These are phyloP conservation scores for Triops cancriformis DNA, from an alignment of 1,140 invertebrate genomes.

Conservation along the genomic window DNA sequence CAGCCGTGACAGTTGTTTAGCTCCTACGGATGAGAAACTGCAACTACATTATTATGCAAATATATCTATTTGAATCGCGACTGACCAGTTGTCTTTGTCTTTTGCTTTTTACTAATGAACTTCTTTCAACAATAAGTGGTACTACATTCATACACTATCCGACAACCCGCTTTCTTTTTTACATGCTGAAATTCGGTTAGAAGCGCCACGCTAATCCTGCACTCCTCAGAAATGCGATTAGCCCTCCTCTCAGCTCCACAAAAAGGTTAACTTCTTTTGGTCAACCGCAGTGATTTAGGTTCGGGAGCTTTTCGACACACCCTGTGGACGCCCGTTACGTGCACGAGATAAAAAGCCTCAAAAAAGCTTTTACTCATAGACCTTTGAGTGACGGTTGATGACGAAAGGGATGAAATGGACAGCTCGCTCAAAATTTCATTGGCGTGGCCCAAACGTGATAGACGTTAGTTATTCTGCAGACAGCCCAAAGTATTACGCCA, in stretches of 20 bases:
- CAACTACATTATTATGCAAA: conserved; percentile 1
- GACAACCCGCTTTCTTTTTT: neutral
- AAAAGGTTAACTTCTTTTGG: neutral
- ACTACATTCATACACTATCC: neutral
- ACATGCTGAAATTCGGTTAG: neutral
- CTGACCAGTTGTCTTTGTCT: neutral
- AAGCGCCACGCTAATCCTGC: neutral
- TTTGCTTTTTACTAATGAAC: no score
- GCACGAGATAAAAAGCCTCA: neutral
- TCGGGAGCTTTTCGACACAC: conserved; percentile 8
- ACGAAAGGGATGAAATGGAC: neutral
- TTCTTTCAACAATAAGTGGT: no score
- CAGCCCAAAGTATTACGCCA: neutral
- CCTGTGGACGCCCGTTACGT: neutral
- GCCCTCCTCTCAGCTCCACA: neutral
- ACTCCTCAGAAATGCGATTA: neutral
- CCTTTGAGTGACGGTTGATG: neutral
- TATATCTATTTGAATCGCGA: neutral
- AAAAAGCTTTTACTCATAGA: neutral
- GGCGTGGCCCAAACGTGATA: neutral
- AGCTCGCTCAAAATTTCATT: neutral
- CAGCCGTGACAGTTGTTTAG: no score
- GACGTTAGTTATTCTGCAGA: neutral
- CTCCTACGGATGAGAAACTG: neutral
- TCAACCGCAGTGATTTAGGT: neutral